A percentile compares a stretch with the other conserved stretches of the same genome.
These are phyloP conservation scores for Pachycephala philippinensis DNA, from an alignment of 2,113 vertebrate genomes.

Conservation along the genomic window DNA sequence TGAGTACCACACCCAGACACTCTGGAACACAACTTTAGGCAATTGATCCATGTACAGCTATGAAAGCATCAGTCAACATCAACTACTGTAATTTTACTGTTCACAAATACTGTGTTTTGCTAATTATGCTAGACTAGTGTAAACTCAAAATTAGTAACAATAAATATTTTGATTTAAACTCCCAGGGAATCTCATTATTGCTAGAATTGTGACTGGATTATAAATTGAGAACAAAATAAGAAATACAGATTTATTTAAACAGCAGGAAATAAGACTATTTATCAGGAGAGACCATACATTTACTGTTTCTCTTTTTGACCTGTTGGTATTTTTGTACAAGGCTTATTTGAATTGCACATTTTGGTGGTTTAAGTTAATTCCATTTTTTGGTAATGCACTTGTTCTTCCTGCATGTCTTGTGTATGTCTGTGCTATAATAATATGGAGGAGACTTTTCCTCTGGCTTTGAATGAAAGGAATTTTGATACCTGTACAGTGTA, in stretches of 20 bases:
- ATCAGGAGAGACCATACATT: background rate
- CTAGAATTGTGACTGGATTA: conserved; percentile 6
- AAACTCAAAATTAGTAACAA: conserved; percentile 24
- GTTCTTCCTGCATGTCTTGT: background rate
- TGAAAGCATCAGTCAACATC: background rate
- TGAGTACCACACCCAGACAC: background rate
- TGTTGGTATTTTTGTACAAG: background rate
- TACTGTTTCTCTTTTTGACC: background rate
- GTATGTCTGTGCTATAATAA: background rate
- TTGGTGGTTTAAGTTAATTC: background rate
- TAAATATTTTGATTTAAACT: conserved; percentile 47
- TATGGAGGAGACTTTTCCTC: background rate
- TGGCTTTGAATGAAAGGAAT: background rate
- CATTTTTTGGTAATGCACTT: background rate
- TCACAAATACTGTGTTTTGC: background rate
- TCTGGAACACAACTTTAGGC: background rate
- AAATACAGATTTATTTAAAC: background rate
- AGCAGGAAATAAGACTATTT: background rate
- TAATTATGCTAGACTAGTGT: background rate
- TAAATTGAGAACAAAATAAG: conserved; percentile 13
- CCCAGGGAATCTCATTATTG: conserved; percentile 13
- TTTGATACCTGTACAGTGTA: background rate
- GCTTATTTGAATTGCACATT: background rate
- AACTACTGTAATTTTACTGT: background rate
- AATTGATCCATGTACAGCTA: rapidly evolving